phyloP scores from a whole-genome alignment of 2,797 vertebrate species.

The Simalia tracyae region DNA sequence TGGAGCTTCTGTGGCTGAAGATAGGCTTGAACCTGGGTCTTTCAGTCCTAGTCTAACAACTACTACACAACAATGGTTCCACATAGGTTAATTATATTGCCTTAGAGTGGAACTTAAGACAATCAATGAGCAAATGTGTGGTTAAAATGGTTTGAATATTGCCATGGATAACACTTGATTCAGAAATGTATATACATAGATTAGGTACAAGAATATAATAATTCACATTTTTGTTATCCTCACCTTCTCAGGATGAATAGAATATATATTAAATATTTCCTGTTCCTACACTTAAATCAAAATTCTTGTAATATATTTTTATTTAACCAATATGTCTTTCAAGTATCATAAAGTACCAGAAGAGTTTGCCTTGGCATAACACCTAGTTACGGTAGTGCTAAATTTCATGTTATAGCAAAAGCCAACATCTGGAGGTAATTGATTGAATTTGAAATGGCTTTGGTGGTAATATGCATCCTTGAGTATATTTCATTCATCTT shows the following conservation, averaged over 20 bases:
- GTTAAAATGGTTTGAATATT: not conserved
- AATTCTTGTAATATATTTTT: constrained; percentile 65
- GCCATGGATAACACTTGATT: not conserved
- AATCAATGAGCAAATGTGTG: constrained; percentile 3
- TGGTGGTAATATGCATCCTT: constrained; percentile 68
- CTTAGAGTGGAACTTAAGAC: not conserved
- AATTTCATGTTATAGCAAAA: constrained; percentile 70
- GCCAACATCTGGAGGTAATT: constrained; percentile 81
- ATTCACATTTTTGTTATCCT: constrained; percentile 57
- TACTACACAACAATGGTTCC: not conserved
- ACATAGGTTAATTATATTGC: not conserved
- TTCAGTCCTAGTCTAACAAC: not conserved
- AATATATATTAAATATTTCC: constrained; percentile 71
- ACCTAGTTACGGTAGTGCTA: constrained; percentile 71
- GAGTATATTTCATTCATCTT: constrained; percentile 68
- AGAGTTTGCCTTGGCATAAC: constrained; percentile 74
- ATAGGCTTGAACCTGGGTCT: not conserved
- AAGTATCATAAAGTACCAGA: constrained; percentile 72
- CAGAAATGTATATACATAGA: not conserved
- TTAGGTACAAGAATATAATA: constrained; percentile 41
- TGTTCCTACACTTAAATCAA: constrained; percentile 64
- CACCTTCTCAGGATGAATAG: constrained; percentile 58
- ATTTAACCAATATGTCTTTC: constrained; percentile 70
- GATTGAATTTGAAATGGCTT: constrained; percentile 72
- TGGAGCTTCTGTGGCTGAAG: not conserved